These are phyloP conservation scores for Halesus radiatus DNA, from an alignment of 1,140 invertebrate genomes.

Conservation along the genomic window DNA sequence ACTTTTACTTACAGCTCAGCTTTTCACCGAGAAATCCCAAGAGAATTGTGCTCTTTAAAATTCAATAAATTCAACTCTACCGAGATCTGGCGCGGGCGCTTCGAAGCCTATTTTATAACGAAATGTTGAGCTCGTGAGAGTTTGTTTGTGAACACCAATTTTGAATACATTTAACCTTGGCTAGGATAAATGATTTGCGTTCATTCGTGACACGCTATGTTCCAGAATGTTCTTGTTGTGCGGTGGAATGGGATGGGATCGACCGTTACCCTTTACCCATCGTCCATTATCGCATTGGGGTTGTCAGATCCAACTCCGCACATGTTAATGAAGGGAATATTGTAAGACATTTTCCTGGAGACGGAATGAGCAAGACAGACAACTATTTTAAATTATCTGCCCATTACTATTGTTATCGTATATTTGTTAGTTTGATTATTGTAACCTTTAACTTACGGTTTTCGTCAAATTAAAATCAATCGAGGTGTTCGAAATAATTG, in stretches of 20 bases:
- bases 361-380: too few relatives aligned
- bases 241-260: not conserved
- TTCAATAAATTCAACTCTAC: slow-evolving; percentile 30
- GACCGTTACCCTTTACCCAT: not conserved
- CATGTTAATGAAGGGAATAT: not conserved
- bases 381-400: too few relatives aligned
- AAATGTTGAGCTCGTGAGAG: slow-evolving; percentile 34
- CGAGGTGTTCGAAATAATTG: too few relatives aligned
- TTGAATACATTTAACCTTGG: slow-evolving; percentile 26
- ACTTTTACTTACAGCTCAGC: slow-evolving; percentile 13
- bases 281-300: slow-evolving; percentile 21
- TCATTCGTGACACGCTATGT: not conserved
- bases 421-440: too few relatives aligned
- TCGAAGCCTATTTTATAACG: slow-evolving; percentile 17
- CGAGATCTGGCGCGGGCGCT: not conserved
- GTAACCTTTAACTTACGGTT: too few relatives aligned
- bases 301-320: not conserved
- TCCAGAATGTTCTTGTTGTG: not conserved
- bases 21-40: not conserved
- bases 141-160: not conserved
- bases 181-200: not conserved
- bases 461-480: too few relatives aligned
- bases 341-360: too few relatives aligned
- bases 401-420: too few relatives aligned
- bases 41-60: slow-evolving; percentile 35